Conservation (phyloP, 2,113 vertebrate species). For the Climacteris rufus region DNA sequence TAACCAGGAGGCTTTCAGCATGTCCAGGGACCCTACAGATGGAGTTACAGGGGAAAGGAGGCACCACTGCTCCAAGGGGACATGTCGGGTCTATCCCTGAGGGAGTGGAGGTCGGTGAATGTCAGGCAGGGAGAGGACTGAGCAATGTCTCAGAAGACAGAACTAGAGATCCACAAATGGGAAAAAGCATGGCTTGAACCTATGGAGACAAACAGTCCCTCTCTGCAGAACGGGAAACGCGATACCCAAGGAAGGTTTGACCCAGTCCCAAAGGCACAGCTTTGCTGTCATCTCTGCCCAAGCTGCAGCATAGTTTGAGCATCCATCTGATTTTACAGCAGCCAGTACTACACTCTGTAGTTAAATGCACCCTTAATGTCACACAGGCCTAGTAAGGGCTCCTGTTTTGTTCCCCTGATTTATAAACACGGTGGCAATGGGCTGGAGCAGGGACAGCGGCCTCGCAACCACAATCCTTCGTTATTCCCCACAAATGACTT, state of each 20-base stretch:
- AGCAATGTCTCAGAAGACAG: neutral
- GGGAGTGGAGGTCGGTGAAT: neutral
- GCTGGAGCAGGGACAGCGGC: neutral
- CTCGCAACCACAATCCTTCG: neutral
- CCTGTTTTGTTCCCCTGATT: neutral
- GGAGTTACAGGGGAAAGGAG: neutral
- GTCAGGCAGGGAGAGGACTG: neutral
- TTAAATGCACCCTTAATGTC: neutral
- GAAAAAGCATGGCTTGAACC: neutral
- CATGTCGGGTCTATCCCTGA: fast-evolving
- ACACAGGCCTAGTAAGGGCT: neutral
- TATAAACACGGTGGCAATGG: neutral
- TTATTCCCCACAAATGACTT: slow-evolving; percentile 1
- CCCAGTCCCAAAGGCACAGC: neutral
- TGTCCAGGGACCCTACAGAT: neutral
- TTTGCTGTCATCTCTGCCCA: neutral
- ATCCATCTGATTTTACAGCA: neutral
- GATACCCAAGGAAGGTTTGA: neutral
- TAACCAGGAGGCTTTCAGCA: neutral
- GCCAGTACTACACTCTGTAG: neutral
- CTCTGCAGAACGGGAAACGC: fast-evolving
- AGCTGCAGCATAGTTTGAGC: neutral
- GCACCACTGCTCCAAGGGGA: neutral
- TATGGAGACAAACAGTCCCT: fast-evolving
- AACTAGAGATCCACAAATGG: neutral